Conservation (phyloP, 2,888 invertebrate genomes). For the Neoaliturus tenellus region DNA sequence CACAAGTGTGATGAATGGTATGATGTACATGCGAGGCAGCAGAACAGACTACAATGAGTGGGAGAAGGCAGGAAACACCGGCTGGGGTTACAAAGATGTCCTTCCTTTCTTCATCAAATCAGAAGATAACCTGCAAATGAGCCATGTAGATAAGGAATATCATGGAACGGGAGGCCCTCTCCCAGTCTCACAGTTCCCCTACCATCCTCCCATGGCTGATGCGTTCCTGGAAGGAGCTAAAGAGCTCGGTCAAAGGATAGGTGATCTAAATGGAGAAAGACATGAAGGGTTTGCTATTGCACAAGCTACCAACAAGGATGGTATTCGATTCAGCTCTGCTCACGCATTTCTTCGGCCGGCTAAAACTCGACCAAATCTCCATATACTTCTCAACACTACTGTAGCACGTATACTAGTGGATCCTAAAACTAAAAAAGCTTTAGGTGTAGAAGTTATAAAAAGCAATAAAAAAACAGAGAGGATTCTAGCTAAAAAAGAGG, state of each 20-base stretch:
- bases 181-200: constrained; percentile 64
- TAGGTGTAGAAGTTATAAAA: constrained; percentile 76
- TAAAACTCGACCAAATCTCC: constrained; percentile 73
- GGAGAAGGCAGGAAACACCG: constrained; percentile 64
- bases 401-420: constrained; percentile 77
- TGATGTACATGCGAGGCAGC: constrained; percentile 66
- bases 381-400: constrained; percentile 75
- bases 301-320: constrained; percentile 61
- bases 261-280: constrained; percentile 62
- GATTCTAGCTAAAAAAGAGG: constrained; percentile 78
- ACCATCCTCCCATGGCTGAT: constrained; percentile 61
- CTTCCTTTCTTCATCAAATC: constrained; percentile 70
- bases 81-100: constrained; percentile 67
- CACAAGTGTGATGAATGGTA: constrained; percentile 65
- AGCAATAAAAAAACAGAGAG: constrained; percentile 71
- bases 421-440: constrained; percentile 72
- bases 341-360: constrained; percentile 64
- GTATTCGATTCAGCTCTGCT: constrained; percentile 62
- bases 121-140: constrained; percentile 68
- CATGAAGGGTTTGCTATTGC: constrained; percentile 61
- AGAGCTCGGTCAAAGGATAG: constrained; percentile 62
- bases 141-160: constrained; percentile 59
- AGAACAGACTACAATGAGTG: constrained; percentile 66
- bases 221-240: constrained; percentile 62
- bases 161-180: constrained; percentile 66